Evolutionary conservation across 2,888 invertebrate genomes (phyloP).

Genomic region (Epinotia bilunana): DNA sequence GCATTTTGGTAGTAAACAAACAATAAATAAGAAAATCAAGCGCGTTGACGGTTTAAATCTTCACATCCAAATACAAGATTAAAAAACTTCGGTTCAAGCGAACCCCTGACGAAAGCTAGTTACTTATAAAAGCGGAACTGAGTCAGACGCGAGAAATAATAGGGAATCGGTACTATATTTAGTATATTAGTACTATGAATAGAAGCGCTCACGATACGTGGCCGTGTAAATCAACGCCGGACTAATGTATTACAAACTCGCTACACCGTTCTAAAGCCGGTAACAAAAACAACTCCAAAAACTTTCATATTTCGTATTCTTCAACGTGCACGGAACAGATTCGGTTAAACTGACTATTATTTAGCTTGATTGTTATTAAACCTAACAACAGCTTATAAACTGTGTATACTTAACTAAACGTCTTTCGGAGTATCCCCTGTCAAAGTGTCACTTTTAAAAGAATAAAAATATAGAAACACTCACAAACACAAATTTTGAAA

Average conservation of each 20-base stretch:
- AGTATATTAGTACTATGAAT: constrained; percentile 82
- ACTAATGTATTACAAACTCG: constrained; percentile 79
- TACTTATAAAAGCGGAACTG: constrained; percentile 72
- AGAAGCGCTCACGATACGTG: constrained; percentile 77
- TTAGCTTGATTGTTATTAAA: constrained; percentile 3
- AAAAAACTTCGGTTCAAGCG: constrained; percentile 20
- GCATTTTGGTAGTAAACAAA: background rate
- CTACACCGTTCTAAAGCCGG: constrained; percentile 62
- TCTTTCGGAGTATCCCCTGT: too few relatives aligned
- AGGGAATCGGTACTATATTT: constrained; percentile 82
- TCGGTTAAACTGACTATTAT: constrained; percentile 11
- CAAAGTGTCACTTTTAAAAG: background rate
- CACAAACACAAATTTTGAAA: too few relatives aligned
- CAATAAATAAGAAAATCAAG: constrained; percentile 3
- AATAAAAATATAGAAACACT: background rate
- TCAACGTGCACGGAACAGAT: constrained; percentile 20
- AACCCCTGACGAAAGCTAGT: constrained; percentile 44
- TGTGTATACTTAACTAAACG: background rate
- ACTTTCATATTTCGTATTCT: constrained; percentile 48
- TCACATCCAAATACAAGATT: constrained; percentile 31
- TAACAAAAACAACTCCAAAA: constrained; percentile 60
- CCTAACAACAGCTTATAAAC: background rate
- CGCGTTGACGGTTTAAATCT: constrained; percentile 12
- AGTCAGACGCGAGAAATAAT: constrained; percentile 79
- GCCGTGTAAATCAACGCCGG: constrained; percentile 80